Evolutionary conservation across 2,113 vertebrate species (phyloP).

Genomic region (Melospiza georgiana): DNA sequence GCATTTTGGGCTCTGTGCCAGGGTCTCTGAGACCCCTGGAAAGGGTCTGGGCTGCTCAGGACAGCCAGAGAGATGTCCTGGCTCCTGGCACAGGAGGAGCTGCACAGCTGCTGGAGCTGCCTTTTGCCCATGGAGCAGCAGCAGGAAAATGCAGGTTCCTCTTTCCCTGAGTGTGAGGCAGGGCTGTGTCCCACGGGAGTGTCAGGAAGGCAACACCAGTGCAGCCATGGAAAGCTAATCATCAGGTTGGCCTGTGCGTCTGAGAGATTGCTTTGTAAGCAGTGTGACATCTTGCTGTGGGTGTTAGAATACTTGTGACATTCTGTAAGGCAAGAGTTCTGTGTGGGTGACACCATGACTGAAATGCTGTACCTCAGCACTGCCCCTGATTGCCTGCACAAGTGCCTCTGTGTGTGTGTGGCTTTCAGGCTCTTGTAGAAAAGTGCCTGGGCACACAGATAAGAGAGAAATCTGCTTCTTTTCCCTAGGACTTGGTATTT

Average conservation of each 20-base stretch:
- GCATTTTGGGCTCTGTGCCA: too few species aligned
- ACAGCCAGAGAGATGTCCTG: too few species aligned
- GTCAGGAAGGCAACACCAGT: background rate
- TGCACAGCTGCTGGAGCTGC: background rate
- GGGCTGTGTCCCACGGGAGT: background rate
- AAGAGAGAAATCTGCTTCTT: background rate
- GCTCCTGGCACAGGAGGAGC: background rate
- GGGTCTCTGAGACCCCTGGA: too few species aligned
- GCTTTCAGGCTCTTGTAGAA: background rate
- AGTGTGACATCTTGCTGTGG: background rate
- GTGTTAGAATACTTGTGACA: conserved; percentile 14
- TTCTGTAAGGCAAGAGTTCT: background rate
- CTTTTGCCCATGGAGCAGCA: background rate
- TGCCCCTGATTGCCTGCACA: background rate
- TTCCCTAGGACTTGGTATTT: background rate
- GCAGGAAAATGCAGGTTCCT: background rate
- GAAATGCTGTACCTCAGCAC: background rate
- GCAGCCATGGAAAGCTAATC: background rate
- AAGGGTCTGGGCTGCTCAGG: too few species aligned
- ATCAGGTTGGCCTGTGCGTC: background rate
- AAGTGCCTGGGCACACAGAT: background rate
- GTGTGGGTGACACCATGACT: background rate
- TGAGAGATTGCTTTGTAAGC: conserved; percentile 1
- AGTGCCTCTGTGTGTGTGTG: background rate
- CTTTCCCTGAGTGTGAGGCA: background rate